phyloP scores from a whole-genome alignment of 2,888 invertebrate genomes.

The Girardia tigrina region DNA sequence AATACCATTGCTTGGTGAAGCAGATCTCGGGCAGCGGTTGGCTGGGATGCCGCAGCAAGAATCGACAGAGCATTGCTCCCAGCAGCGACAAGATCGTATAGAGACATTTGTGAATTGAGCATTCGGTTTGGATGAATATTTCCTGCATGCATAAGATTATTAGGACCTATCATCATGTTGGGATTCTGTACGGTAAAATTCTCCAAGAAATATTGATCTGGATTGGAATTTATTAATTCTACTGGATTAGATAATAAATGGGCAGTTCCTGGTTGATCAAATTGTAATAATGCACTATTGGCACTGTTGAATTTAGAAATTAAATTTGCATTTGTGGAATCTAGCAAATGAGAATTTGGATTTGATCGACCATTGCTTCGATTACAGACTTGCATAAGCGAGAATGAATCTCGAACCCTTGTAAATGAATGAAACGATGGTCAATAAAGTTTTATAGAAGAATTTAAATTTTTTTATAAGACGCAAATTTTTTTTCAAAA shows the following conservation, averaged over 20 bases:
- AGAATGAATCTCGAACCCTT: slow-evolving; percentile 42
- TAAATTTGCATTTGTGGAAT: not conserved
- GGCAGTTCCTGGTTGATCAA: not conserved
- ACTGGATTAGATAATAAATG: not conserved
- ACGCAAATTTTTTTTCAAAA: too few species aligned
- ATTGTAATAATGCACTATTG: slow-evolving; percentile 14
- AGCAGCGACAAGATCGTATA: slow-evolving; percentile 30
- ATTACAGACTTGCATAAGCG: slow-evolving; percentile 37
- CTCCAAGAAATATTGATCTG: not conserved
- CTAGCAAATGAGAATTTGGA: not conserved
- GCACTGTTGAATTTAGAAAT: slow-evolving; percentile 5
- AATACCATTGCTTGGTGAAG: too few species aligned
- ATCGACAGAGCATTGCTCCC: slow-evolving; percentile 28
- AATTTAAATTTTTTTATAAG: too few species aligned
- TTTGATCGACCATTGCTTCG: slow-evolving; percentile 25
- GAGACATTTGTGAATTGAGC: slow-evolving; percentile 21
- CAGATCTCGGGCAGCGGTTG: not conserved
- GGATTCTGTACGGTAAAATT: not conserved
- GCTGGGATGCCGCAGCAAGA: not conserved
- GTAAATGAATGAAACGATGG: too few species aligned
- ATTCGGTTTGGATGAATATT: slow-evolving; percentile 20
- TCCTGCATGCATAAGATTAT: slow-evolving; percentile 4
- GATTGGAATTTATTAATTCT: not conserved
- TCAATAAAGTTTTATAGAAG: too few species aligned
- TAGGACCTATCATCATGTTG: not conserved